Evolutionary conservation across 2,888 invertebrate genomes (phyloP).

Genomic region (Ichneumoninae sp.): DNA sequence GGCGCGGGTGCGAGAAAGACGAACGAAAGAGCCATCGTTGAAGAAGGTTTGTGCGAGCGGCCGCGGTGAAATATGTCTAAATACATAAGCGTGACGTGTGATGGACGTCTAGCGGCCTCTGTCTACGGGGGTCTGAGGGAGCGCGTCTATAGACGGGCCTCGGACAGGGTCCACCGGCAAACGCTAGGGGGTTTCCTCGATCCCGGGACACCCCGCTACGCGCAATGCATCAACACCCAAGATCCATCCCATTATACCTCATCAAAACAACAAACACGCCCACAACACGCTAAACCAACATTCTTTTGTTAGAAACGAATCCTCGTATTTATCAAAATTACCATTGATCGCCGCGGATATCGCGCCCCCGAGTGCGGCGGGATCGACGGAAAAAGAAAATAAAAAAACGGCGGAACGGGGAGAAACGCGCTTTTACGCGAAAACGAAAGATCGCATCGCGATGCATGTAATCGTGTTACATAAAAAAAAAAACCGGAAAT

Average conservation of each 20-base stretch:
- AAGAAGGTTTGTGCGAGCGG: conserved; percentile 53
- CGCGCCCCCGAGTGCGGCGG: background rate
- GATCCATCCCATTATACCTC: conserved; percentile 83
- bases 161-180: background rate
- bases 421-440: background rate
- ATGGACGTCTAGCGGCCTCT: conserved; percentile 82
- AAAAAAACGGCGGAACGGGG: background rate
- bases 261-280: conserved; percentile 84
- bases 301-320: conserved; percentile 80
- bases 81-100: conserved; percentile 83
- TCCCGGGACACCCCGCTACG: conserved; percentile 82
- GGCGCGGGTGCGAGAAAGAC: conserved; percentile 40
- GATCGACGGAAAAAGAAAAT: background rate
- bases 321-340: conserved; percentile 82
- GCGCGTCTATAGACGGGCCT: conserved; percentile 44
- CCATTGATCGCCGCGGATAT: conserved; percentile 55
- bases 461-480: conserved; percentile 23
- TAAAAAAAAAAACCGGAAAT: conserved; percentile 13
- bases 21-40: conserved; percentile 61
- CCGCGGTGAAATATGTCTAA: conserved; percentile 81
- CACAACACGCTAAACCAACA: conserved; percentile 81
- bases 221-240: conserved; percentile 84
- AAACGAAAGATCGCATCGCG: conserved; percentile 49
- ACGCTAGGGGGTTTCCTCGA: conserved; percentile 64
- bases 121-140: conserved; percentile 78